Base-by-base conservation (phyloP, 2,888 invertebrate genomes). In the Spodoptera exigua region DNA sequence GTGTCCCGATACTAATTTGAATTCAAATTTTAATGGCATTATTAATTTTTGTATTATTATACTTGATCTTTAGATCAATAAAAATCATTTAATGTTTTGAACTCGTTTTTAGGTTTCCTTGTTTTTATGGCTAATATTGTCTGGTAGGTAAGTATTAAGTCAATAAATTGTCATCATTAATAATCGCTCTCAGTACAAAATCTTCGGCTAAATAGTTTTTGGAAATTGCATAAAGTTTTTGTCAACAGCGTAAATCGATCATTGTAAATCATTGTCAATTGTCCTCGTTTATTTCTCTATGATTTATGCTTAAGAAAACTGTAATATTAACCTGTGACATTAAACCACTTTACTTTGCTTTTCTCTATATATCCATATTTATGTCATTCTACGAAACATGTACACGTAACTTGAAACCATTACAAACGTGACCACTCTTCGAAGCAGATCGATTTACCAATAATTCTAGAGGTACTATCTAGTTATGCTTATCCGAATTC, bases 31-130 rank as follows among this genome's bases (percentile, higher is more conserved):
- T 39, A 35, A 12, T 43, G 5, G 17, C 46, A 14, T 27, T 57
- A 34, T 41, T 10, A 12, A 21, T 41, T 18, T 54, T 32, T n/a
- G 12, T 16, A 36, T 16, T 2, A 12, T 14, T 46, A 35, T 55
- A 47, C 37, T 39, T 55, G 55, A 55, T 62, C n/a, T 18, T 47
- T 18, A 47, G 0, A 7, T 39, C 43, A 61, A 43, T 39, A 69
- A 36, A 17, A 51, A 35, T 35, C 0, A 16, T 49, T 41, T 27
- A 27, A 1, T 34, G 63, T 62, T 47, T 27, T 34, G 17, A 56
- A 16, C 37, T 17, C 12, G 48, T 70, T 41, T 2, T 11, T 9
- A 2, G 11, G 39, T 51, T 18, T 40, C 49, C 2, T 39, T 56
- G n/a, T n/a, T 16, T 51, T 48, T 48, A 27, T 32, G 35, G 32